Evolutionary conservation across 2,888 invertebrate genomes (phyloP), one percentile per base, ranked within the genome.

Genomic region (Andrena minutula): DNA sequence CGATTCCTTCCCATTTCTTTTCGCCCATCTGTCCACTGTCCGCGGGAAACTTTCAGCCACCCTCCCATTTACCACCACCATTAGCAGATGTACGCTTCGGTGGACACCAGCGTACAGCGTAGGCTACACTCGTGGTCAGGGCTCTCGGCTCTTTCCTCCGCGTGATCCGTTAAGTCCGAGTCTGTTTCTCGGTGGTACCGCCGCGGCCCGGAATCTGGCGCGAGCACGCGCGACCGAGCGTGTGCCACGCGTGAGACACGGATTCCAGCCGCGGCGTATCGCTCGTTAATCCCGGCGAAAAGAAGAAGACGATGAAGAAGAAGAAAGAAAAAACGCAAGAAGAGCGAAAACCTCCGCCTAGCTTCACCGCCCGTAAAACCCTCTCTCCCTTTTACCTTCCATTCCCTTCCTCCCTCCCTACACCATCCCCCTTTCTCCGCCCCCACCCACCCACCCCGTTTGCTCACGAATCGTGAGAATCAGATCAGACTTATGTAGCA

Each of bases 401-500:
- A 2, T 10, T 23, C 32, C 66, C 66, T 10, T 28, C 26, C n/a
- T 2, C 26, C 10, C 41, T 51, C 41, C 61, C 49, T 68, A 23
- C 16, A 28, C 47, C 41, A 23, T 28, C 41, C 41, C 41, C 56
- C 58, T 23, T 56, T 47, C 26, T 23, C 30, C 72, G 10, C 28
- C 3, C 51, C 32, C 64, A 41, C 4, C 41, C 32, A 16, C 56
- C 30, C 66, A 47, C 47, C 16, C 16, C 3, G 41, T 32, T 64
- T 28, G 71, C 68, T 75, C 75, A 72, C 79, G 32, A 61, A 28
- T 61, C 16, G 8, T 72, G 66, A 84, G 73, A 86, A 76, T 87
- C 86, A 83, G 82, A 90, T 91, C 91, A 90, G 92, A 92, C 92
- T 92, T 92, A 89, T 90, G 84, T 87, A 82, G 79, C 89, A 85